Evolutionary conservation across 2,888 invertebrate genomes (phyloP).

Genomic region (Cheilosia impressa): DNA sequence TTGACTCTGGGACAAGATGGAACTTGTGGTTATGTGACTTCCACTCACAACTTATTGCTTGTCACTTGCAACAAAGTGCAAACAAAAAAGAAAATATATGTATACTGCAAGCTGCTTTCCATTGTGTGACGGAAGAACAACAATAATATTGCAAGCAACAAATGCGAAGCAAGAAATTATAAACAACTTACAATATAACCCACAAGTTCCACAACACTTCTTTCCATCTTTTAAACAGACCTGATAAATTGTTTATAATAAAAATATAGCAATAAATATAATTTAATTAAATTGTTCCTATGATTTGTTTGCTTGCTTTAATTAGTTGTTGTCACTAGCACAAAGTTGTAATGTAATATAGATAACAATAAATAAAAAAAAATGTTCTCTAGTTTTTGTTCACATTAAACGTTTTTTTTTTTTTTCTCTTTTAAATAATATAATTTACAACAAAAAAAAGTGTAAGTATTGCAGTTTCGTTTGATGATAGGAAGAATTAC

Average conservation of each 20-base stretch:
- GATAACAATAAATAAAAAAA: conserved; percentile 52
- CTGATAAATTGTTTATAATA: conserved; percentile 28
- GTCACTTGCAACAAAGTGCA: no score
- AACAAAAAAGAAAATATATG: no score
- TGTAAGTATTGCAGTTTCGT: conserved; percentile 74
- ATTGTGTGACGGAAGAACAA: background rate
- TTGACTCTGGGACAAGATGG: no score
- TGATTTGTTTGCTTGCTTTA: conserved; percentile 24
- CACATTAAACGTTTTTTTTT: conserved; percentile 40
- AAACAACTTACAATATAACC: background rate
- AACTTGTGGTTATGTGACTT: background rate
- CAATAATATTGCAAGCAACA: background rate
- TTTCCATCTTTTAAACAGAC: conserved; percentile 9
- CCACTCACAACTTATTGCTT: no score
- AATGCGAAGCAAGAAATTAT: background rate
- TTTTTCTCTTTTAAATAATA: conserved; percentile 40
- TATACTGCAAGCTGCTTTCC: no score
- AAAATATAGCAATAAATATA: conserved; percentile 54
- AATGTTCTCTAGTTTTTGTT: conserved; percentile 44
- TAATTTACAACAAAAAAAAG: conserved; percentile 70
- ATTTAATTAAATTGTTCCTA: conserved; percentile 42
- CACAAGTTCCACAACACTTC: conserved; percentile 12
- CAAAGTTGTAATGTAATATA: conserved; percentile 24
- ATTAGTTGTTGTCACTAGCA: conserved; percentile 43
- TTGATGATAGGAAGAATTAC: conserved; percentile 70